Conservation (phyloP, 2,888 invertebrate species). For the Calameuta idolon region DNA sequence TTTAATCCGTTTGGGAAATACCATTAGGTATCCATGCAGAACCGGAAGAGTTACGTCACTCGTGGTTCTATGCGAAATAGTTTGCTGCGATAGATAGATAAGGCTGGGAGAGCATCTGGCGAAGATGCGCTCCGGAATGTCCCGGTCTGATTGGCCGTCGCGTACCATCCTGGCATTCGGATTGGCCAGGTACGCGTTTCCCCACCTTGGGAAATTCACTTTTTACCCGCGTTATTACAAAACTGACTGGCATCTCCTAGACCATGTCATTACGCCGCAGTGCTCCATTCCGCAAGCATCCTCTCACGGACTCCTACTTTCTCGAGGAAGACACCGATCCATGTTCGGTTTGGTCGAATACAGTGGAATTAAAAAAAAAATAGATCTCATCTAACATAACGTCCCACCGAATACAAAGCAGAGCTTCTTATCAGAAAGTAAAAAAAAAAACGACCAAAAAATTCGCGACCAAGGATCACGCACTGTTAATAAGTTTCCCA, state of each 20-base stretch:
- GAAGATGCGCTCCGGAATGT: conserved; percentile 54
- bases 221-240: conserved; percentile 66
- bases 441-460: neutral
- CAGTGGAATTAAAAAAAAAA: neutral
- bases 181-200: conserved; percentile 62
- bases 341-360: neutral
- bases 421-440: neutral
- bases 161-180: conserved; percentile 40
- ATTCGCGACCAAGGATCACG: neutral
- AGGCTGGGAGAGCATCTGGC: conserved; percentile 29
- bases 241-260: conserved; percentile 66
- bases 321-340: neutral
- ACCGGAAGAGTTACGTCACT: neutral
- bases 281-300: conserved; percentile 63
- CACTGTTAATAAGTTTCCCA: neutral
- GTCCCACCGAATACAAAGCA: neutral
- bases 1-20: neutral
- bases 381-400: neutral
- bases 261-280: conserved; percentile 67
- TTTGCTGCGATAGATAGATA: conserved; percentile 7
- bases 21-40: neutral
- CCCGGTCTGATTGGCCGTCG: conserved; percentile 57
- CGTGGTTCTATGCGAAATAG: neutral
- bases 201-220: conserved; percentile 66
- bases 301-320: conserved; percentile 42